Evolutionary conservation across 2,113 vertebrate genomes (phyloP), one percentile per base, ranked within the genome.

Genomic region (Pipa parva): DNA sequence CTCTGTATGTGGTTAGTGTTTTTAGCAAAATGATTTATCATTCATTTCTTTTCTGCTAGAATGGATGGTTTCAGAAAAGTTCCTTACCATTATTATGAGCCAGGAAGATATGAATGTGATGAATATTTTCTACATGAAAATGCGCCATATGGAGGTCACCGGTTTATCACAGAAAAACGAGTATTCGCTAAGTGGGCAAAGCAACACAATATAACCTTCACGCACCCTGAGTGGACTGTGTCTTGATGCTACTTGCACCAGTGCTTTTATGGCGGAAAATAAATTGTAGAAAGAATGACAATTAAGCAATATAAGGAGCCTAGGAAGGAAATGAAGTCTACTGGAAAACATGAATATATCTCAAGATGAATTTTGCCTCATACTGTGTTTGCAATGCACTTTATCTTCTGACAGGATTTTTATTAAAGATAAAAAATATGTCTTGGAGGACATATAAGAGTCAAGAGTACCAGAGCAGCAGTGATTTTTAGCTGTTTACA

Each of bases 111-210:
- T 21, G 97, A 99, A 70, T 99, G 95, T 63, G 91, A 93, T 0
- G 95, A 99, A 76, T 99, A 99, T 50, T 80, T 90, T 74, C 88
- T 97, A 37, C 97, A 99, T 3, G 95, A 99, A 84, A 96, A 92
- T 5, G 95, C 95, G 63, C 93, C 93, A 0, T 94, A 95, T 2
- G 97, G 97, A 25, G 95, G 94, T 20, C 97, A 99, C 63, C 88
- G 97, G 50, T 99, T 99, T 86, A 95, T 99, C 81, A 99, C 95
- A 0, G 97, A 99, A 79, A 99, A 99, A 78, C 86, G 91, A 4
- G 95, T 99, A 24, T 98, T 99, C 74, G 88, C 92, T 71, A 95
- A 96, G 61, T 99, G 97, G 97, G 90, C 95, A 79, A 94, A 94
- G 83, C 87, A 81, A 11, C 92, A 94, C 75, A 75, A 84, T 59